Evolutionary conservation across 2,888 invertebrate species (phyloP).

Genomic region (Tuberolachnus salignus): DNA sequence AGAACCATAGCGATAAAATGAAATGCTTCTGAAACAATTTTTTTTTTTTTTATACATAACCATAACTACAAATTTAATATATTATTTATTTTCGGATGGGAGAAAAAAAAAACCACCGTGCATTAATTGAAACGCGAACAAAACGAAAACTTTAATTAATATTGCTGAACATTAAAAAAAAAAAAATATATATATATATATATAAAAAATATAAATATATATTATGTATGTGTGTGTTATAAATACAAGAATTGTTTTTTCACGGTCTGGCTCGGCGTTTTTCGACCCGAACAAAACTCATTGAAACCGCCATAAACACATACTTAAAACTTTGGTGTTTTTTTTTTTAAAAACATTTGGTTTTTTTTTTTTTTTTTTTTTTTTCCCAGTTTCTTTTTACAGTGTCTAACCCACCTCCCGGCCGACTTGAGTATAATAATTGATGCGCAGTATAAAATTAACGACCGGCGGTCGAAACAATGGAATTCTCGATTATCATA

Average conservation of each 20-base stretch:
- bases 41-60: too few species aligned
- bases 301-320: conserved; percentile 21
- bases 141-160: conserved; percentile 48
- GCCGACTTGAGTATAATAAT: conserved; percentile 22
- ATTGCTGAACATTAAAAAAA: neutral
- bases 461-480: conserved; percentile 30
- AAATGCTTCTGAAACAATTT: too few species aligned
- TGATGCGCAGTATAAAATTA: conserved; percentile 51
- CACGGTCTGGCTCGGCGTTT: conserved; percentile 40
- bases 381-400: neutral
- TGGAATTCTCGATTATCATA: conserved; percentile 42
- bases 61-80: too few species aligned
- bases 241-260: conserved; percentile 21
- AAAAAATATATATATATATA: too few species aligned
- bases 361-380: too few species aligned
- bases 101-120: too few species aligned
- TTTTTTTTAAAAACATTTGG: too few species aligned
- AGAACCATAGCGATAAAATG: too few species aligned
- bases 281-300: conserved; percentile 28
- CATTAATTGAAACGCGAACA: conserved; percentile 26
- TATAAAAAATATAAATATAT: too few species aligned
- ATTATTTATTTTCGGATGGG: too few species aligned
- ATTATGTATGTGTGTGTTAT: neutral
- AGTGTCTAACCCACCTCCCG: neutral
- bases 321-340: conserved; percentile 24